Evolutionary conservation across 1,140 invertebrate species (phyloP), one percentile per base, ranked within the genome.

Genomic region (Branchinecta lynchi): DNA sequence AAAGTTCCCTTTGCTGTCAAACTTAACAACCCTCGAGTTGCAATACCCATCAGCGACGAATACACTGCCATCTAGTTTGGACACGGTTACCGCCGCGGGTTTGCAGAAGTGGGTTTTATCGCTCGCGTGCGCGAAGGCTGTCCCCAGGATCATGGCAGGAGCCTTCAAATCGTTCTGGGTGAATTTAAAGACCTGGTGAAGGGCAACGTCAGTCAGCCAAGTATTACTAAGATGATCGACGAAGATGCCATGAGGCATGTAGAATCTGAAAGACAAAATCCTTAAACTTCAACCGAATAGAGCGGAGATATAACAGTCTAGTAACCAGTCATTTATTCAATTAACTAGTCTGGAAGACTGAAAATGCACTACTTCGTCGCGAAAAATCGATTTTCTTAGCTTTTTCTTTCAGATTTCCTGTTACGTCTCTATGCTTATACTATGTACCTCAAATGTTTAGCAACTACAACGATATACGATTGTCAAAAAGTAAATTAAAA

Each of bases 1-100:
- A 73, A 81, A 81, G 51, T 82, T 79, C 6, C 93, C 93, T n/a
- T 84, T 78, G 8, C 82, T 79, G 12, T 86, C 81, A 75, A 87
- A 96, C 77, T 95, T 94, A 43, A 97, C 81, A 43, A 98, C 85
- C 72, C 94, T 82, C 3, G 87, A 86, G 80, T 97, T 97, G 76
- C 94, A 98, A 76, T 98, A 98, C 10, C 91, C 90, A 80, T 98
- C 95, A 10, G 92, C 86, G 0, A 98, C 89, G 77, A 92, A 98
- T 78, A 98, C 93, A 70, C 92, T 86, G 0, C 91, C 93, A 74
- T 85, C 86, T 60, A 15, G 51, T 15, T 60, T 12, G 9, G 75
- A 73, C 8, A 92, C 89, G 43, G 93, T 92, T 3, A 96, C 90
- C 8, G 89, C 87, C 8, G 92, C 90, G 9, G 95, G 95, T 78